Evolutionary conservation across 1,140 invertebrate species (phyloP).

Genomic region (Aplysia californica): DNA sequence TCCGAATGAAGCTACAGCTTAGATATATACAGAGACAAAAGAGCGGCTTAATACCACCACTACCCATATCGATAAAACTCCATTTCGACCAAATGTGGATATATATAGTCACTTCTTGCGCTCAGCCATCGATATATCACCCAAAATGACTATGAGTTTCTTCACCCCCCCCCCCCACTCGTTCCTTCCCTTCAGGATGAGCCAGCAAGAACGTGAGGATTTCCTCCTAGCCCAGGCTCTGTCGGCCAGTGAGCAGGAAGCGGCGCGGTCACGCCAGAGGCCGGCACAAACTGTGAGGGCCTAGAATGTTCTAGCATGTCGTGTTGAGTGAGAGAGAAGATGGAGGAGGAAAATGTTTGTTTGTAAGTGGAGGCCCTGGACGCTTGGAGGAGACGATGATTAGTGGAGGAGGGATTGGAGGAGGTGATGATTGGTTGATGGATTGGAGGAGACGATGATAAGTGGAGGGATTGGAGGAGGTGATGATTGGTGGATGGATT

Average conservation of each 20-base stretch:
- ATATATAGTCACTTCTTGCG: too few relatives aligned
- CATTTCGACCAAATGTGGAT: too few relatives aligned
- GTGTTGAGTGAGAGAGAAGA: neutral
- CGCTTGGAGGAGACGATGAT: neutral
- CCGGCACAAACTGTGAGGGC: slow-evolving; percentile 17
- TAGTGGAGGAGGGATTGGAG: neutral
- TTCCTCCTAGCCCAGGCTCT: slow-evolving; percentile 64
- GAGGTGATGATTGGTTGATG: neutral
- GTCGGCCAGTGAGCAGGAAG: slow-evolving; percentile 65
- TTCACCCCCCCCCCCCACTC: too few relatives aligned
- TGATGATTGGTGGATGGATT: neutral
- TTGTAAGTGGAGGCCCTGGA: too few relatives aligned
- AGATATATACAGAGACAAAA: too few relatives aligned
- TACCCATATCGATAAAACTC: too few relatives aligned
- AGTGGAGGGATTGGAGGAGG: neutral
- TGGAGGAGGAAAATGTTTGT: neutral
- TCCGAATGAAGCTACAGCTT: too few relatives aligned
- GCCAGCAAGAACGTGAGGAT: slow-evolving; percentile 67
- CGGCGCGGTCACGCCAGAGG: neutral
- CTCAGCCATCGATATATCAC: too few relatives aligned
- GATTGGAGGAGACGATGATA: neutral
- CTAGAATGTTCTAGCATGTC: neutral
- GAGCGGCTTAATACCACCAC: too few relatives aligned
- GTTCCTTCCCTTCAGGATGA: slow-evolving; percentile 38
- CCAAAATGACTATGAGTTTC: too few relatives aligned